Evolutionary conservation across 2,888 invertebrate species (phyloP).

Genomic region (Rutpela maculata): DNA sequence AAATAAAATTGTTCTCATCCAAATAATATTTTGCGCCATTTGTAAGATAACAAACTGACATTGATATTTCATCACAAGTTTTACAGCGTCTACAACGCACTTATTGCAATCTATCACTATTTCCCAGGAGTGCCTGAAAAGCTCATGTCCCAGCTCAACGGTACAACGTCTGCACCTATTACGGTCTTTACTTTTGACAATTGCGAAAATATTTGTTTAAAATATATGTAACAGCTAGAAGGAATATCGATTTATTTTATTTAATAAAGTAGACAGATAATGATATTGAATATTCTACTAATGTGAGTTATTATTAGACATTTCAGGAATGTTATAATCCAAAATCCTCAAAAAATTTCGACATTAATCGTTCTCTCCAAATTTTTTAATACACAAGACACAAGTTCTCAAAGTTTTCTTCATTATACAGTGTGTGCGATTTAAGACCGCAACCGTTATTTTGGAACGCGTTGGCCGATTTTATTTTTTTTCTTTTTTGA

Average conservation of each 20-base stretch:
- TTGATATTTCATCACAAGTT: conserved; percentile 20
- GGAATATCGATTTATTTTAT: neutral
- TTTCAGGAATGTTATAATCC: too few relatives aligned
- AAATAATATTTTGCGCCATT: neutral
- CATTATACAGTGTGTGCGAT: too few relatives aligned
- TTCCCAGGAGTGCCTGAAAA: conserved; percentile 14
- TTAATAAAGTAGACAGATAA: too few relatives aligned
- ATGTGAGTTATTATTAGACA: too few relatives aligned
- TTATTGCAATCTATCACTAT: conserved; percentile 17
- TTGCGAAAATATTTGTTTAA: neutral
- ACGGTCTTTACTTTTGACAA: neutral
- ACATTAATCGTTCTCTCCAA: too few relatives aligned
- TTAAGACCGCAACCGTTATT: too few relatives aligned
- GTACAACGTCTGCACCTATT: conserved; percentile 10
- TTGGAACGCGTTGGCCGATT: too few relatives aligned
- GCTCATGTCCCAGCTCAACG: conserved; percentile 14
- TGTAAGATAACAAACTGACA: conserved; percentile 16
- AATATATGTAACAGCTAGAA: neutral
- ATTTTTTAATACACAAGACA: too few relatives aligned
- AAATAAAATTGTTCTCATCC: neutral
- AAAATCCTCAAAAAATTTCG: too few relatives aligned
- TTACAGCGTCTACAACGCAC: conserved; percentile 18
- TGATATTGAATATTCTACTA: too few relatives aligned
- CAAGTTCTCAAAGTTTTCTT: too few relatives aligned
- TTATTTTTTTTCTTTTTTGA: too few relatives aligned